These are phyloP conservation scores for Branchipolynoe longqiensis DNA, from an alignment of 2,888 invertebrate genomes.

Conservation along the genomic window DNA sequence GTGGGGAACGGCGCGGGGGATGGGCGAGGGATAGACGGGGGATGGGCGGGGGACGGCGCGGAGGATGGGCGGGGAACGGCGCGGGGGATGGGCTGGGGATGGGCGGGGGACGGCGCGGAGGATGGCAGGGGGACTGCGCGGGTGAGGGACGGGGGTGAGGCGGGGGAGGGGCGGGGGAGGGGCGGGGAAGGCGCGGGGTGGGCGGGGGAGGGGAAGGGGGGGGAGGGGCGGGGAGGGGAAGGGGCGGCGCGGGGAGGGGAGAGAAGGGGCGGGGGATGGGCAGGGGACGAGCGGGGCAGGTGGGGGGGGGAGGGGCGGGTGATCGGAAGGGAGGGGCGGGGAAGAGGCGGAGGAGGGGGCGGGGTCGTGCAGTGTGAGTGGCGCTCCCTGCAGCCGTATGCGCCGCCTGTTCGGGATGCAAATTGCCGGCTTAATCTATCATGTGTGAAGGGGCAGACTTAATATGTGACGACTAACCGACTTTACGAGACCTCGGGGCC, in stretches of 20 bases:
- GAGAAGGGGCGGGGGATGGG: background rate
- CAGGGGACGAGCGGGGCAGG: background rate
- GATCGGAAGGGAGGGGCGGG: background rate
- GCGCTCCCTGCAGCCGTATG: background rate
- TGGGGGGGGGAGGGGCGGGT: background rate
- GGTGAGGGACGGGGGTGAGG: too few species aligned
- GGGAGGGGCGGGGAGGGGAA: background rate
- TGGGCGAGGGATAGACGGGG: background rate
- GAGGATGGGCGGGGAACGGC: background rate
- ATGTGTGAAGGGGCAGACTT: conserved; percentile 16
- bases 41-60: background rate
- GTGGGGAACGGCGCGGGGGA: background rate
- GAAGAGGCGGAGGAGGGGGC: background rate
- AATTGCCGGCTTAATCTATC: conserved; percentile 38
- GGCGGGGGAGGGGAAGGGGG: background rate
- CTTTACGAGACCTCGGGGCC: background rate
- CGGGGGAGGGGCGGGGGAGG: background rate
- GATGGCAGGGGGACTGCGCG: too few species aligned
- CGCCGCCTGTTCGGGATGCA: conserved; percentile 37
- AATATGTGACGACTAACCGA: conserved; percentile 4
- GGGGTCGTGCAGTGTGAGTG: background rate
- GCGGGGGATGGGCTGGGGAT: background rate
- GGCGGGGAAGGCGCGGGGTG: background rate
- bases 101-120: background rate
- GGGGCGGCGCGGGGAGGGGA: background rate